These are phyloP conservation scores for Pristionchus maxplancki DNA, from an alignment of 2,888 invertebrate species.

Conservation along the genomic window DNA sequence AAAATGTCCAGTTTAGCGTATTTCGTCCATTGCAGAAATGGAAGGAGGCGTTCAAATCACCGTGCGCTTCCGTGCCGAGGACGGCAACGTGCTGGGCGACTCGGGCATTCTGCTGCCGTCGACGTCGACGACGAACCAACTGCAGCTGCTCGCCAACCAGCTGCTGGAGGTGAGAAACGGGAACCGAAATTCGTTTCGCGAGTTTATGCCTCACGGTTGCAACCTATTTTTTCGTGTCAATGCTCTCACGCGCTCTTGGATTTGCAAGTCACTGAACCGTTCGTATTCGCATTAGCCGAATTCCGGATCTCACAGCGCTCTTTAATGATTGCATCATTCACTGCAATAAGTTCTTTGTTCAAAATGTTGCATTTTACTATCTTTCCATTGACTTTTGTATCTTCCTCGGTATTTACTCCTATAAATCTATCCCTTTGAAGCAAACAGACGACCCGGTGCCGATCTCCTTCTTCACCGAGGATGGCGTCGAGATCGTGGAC, in stretches of 20 bases:
- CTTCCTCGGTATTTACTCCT: neutral
- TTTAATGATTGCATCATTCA: neutral
- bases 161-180: constrained; percentile 52
- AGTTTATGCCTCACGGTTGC: too few relatives aligned
- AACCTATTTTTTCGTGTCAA: too few relatives aligned
- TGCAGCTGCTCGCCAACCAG: constrained; percentile 67
- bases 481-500: constrained; percentile 69
- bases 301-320: too few relatives aligned
- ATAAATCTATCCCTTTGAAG: neutral
- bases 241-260: too few relatives aligned
- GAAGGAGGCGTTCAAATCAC: constrained; percentile 49
- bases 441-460: constrained; percentile 70
- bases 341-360: neutral
- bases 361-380: neutral
- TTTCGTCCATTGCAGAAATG: neutral
- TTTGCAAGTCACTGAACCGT: too few relatives aligned
- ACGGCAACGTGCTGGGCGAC: constrained; percentile 63
- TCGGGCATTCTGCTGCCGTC: constrained; percentile 73
- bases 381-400: neutral
- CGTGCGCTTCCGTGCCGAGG: constrained; percentile 61
- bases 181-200: too few relatives aligned
- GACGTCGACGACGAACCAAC: constrained; percentile 65
- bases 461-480: constrained; percentile 67
- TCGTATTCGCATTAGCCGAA: too few relatives aligned
- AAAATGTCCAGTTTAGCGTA: too few relatives aligned